phyloP scores from a whole-genome alignment of 2,797 vertebrate genomes.

The Danio albolineatus region DNA sequence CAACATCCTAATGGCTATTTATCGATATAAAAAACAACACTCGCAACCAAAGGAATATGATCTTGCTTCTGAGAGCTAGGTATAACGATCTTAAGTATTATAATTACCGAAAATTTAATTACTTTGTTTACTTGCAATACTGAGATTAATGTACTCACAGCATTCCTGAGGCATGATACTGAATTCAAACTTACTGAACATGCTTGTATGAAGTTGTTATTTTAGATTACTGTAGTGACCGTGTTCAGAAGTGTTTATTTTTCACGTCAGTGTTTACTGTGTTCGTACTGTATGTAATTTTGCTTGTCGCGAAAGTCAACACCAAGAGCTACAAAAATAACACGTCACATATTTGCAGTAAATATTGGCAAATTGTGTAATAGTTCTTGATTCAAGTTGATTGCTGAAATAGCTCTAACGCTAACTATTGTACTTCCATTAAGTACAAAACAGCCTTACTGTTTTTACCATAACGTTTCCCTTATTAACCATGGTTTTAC shows the following conservation, averaged over 20 bases:
- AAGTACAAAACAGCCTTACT: too few relatives aligned
- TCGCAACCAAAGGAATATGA: constrained; percentile 4
- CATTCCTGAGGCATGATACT: not conserved
- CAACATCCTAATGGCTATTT: not conserved
- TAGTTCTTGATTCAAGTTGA: not conserved
- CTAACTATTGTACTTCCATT: not conserved
- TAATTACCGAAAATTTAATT: too few relatives aligned
- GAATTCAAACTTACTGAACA: not conserved
- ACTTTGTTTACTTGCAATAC: not conserved
- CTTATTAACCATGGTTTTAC: too few relatives aligned
- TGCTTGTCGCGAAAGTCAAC: not conserved
- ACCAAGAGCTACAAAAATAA: not conserved
- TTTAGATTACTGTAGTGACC: not conserved
- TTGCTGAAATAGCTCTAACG: not conserved
- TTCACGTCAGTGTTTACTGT: not conserved
- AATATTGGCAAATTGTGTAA: not conserved
- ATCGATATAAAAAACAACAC: not conserved
- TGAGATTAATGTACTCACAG: not conserved
- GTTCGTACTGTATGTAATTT: not conserved
- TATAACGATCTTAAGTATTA: constrained; percentile 25
- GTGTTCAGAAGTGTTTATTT: not conserved
- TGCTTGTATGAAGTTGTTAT: not conserved
- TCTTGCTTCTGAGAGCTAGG: constrained; percentile 21
- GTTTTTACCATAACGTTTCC: too few relatives aligned
- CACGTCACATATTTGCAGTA: not conserved